Conservation (phyloP, 2,888 invertebrate species). For the Himalopsyche japonica region DNA sequence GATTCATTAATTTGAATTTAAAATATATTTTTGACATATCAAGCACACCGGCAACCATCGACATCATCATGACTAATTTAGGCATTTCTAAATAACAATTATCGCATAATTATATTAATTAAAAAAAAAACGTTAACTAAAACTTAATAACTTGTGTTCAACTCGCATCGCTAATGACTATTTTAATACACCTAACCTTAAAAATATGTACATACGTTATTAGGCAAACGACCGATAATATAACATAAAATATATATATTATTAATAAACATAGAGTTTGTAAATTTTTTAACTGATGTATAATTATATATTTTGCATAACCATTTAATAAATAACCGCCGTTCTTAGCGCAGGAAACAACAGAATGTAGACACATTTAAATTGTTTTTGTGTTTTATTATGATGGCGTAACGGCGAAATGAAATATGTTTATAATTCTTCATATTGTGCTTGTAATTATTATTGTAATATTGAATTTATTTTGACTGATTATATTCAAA, state of each 20-base stretch:
- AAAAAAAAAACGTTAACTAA: not conserved
- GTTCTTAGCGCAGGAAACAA: not conserved
- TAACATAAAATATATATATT: not conserved
- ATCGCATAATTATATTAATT: not conserved
- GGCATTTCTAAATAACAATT: not conserved
- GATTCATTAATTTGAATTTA: too few species aligned
- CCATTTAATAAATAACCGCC: not conserved
- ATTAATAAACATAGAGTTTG: not conserved
- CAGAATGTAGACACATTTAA: not conserved
- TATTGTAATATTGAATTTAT: slow-evolving; percentile 2
- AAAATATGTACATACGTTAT: not conserved
- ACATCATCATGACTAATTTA: not conserved
- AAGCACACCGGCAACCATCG: not conserved
- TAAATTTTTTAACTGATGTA: slow-evolving; percentile 20
- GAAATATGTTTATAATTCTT: not conserved
- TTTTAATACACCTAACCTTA: not conserved
- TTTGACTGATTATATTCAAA: slow-evolving; percentile 37
- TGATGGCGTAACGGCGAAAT: not conserved
- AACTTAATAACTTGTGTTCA: not conserved
- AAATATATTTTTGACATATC: not conserved
- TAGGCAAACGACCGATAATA: not conserved
- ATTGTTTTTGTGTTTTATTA: slow-evolving; percentile 17
- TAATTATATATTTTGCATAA: not conserved
- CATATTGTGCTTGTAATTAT: slow-evolving; percentile 37
- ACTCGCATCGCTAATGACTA: not conserved